These are phyloP conservation scores for Sebastes alutus DNA, from an alignment of 2,797 vertebrate genomes.

Conservation along the genomic window DNA sequence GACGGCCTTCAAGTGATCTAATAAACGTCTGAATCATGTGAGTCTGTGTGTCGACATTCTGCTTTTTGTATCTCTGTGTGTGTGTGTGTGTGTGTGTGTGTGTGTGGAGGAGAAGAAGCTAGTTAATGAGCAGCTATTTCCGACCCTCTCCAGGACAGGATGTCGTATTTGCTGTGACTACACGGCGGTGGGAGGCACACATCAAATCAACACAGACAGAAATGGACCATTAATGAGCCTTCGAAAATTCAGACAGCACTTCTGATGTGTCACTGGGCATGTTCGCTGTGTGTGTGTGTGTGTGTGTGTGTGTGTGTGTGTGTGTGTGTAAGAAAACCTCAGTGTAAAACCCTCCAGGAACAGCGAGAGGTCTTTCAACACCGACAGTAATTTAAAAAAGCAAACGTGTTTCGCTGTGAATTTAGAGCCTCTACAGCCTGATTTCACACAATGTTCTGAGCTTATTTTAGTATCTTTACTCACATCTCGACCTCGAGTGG, in stretches of 20 bases:
- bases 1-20: background rate
- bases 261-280: slow-evolving; percentile 2
- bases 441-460: slow-evolving; percentile 14
- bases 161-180: slow-evolving; percentile 49
- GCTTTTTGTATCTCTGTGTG: background rate
- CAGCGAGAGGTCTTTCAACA: slow-evolving; percentile 28
- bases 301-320: background rate
- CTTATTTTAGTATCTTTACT: background rate
- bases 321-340: background rate
- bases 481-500: background rate
- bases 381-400: slow-evolving; percentile 12
- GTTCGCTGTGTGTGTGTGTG: background rate
- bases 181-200: slow-evolving; percentile 31
- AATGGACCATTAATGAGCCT: slow-evolving; percentile 48
- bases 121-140: slow-evolving; percentile 68
- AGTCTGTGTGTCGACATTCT: background rate
- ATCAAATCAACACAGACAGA: slow-evolving; percentile 56
- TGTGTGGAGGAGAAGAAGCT: background rate
- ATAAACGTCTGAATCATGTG: background rate
- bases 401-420: slow-evolving; percentile 7
- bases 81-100: slow-evolving; percentile 6
- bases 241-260: slow-evolving; percentile 18
- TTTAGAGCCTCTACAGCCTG: background rate
- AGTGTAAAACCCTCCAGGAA: slow-evolving; percentile 15
- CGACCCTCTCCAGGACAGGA: slow-evolving; percentile 49